Evolutionary conservation across 2,888 invertebrate species (phyloP), one percentile per base, ranked within the genome.

Genomic region (Phorcus lineatus): DNA sequence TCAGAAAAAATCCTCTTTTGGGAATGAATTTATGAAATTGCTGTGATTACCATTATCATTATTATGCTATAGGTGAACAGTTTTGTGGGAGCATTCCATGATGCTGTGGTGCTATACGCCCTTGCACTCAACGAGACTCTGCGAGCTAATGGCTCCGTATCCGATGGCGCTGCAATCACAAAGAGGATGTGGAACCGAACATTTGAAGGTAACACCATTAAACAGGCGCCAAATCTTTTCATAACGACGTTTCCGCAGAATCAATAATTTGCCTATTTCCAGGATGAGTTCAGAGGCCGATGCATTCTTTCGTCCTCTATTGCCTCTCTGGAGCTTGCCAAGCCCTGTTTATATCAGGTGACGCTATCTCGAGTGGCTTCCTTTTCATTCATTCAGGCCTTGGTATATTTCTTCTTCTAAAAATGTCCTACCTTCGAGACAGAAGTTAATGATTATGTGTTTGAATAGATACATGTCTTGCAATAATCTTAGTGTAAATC

Each of bases 21-120:
- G n/a, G n/a, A n/a, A n/a, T n/a, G n/a, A n/a, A n/a, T n/a, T n/a
- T n/a, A n/a, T n/a, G n/a, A n/a, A n/a, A n/a, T n/a, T n/a, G n/a
- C n/a, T n/a, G n/a, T n/a, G n/a, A n/a, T 57, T 13, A 57, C n/a
- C 57, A n/a, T 22, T 22, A 19, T 57, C 19, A 22, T n/a, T 24
- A 57, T 53, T 9, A 54, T 78, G 22, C 86, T 90, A 36, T 87
- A 97, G 86, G 96, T 98, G 52, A 97, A 97, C 81, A 97, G 97
- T 52, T 98, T 97, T 93, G 97, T 98, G 77, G 97, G 97, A 0
- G 97, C 98, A 1, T 97, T 99, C 93, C 98, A 98, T 93, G 99
- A 99, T 91, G 98, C 98, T 0, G 97, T 99, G 13, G 94, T 98
- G 0, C 95, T 99, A 40, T 99, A 98, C 93, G 97, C 97, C 0